Evolutionary conservation across 2,888 invertebrate genomes (phyloP), one percentile per base, ranked within the genome.

Genomic region (Pachliopta kotzebuea): DNA sequence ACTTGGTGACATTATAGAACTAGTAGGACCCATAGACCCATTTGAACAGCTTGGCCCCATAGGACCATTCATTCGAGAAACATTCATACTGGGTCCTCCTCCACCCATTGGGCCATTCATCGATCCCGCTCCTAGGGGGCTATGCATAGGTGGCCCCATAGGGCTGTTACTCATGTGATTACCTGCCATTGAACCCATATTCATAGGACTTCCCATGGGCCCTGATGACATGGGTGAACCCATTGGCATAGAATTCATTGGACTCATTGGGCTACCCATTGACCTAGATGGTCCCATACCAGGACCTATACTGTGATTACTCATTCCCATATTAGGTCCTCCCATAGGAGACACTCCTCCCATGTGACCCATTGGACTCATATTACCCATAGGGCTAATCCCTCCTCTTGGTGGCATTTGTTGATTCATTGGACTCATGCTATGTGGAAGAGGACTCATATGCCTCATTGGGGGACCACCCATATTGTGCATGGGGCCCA

Each of bases 121-220:
- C 63, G 93, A 92, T 64, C 88, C 92, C 60, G 83, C 88, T 68
- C 93, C 94, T 67, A 94, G 83, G 56, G 95, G 95, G 86, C 94
- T 95, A 74, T 95, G 95, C 94, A 96, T 94, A 14, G 94, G 95
- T 61, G 95, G 95, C 61, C 94, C 95, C 95, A 95, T 96, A 62
- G 94, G 95, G 76, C 95, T 94, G 74, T 94, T 95, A 77, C 94
- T 94, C 93, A 95, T 94, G 72, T 93, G 93, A 72, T 85, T 93
- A 59, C 90, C 90, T 62, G 89, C 86, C 93, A 95, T 93, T 45
- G 94, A 93, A 63, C 92, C 93, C 93, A 93, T 94, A 73, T 94
- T 93, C 94, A 96, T 94, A 8, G 96, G 95, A 74, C 96, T 95
- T 68, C 96, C 94, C 92, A 95, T 94, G 53, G 94, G 93, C 69